Evolutionary conservation across 2,888 invertebrate species (phyloP), one percentile per base, ranked within the genome.

Genomic region (Archips xylosteana): DNA sequence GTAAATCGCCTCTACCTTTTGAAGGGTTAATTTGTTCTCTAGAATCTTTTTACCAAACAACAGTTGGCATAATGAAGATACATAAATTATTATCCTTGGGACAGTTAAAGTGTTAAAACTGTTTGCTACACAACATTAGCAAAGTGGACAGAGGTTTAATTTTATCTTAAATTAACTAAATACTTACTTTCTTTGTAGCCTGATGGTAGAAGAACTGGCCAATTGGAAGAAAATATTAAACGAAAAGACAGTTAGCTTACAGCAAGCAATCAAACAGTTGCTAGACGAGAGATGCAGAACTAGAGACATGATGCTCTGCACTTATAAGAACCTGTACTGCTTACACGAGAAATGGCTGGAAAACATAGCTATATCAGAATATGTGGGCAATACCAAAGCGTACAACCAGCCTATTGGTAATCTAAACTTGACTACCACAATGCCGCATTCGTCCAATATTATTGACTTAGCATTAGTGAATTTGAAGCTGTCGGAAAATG

Each of bases 191-290:
- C n/a, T 4, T 94, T 94, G 57, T 84, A 98, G 98, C 87, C 95
- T 98, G 73, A 97, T 99, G 97, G 97, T 98, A 1, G 98, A 99
- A 91, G 98, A 99, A 91, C 89, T 98, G 78, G 98, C 98, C 0
- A 95, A 96, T 79, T 98, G 98, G 96, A 98, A 98, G 87, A 97
- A 97, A 64, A 95, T 96, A 70, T 92, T 98, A 36, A 96, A 96
- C 15, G 96, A 96, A 78, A 95, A 96, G 86, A 95, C 96, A 67
- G 95, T 95, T 45, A 96, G 96, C 78, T 90, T 97, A 70, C 96
- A 97, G 85, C 96, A 96, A 85, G 95, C 96, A 49, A 92, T 97
- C 76, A 96, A 96, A 86, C 95, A 95, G 77, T 84, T 97, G 70
- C 88, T 97, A 42, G 96, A 97, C 78, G 97, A 98, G 83, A 94